Conservation (phyloP, 2,888 invertebrate species). For the Morpho achilles region DNA sequence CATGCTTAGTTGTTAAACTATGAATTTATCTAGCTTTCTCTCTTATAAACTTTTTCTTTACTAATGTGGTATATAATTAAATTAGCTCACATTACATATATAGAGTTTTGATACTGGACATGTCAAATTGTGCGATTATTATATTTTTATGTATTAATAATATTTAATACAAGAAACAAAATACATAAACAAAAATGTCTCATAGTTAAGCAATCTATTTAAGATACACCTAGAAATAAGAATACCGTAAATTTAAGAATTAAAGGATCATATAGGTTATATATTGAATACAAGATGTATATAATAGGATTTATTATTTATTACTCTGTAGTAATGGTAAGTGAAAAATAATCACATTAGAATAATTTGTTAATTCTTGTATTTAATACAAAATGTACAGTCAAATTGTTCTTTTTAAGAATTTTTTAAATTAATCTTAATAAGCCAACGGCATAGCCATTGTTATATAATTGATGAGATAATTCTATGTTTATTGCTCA, state of each 20-base stretch:
- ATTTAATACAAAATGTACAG: conserved; percentile 24
- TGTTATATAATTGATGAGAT: conserved; percentile 6
- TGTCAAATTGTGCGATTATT: too few relatives aligned
- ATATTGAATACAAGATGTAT: conserved; percentile 17
- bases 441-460: conserved; percentile 12
- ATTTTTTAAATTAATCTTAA: conserved; percentile 5
- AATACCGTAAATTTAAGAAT: conserved; percentile 18
- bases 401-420: conserved; percentile 10
- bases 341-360: conserved; percentile 17
- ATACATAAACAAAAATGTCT: background rate
- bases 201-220: conserved; percentile 4
- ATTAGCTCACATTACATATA: too few relatives aligned
- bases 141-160: too few relatives aligned
- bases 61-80: too few relatives aligned
- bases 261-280: conserved; percentile 21
- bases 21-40: too few relatives aligned
- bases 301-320: conserved; percentile 24
- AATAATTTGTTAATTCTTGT: conserved; percentile 13
- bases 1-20: too few relatives aligned
- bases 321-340: conserved; percentile 16
- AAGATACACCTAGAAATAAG: conserved; percentile 15
- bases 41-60: too few relatives aligned
- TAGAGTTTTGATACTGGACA: too few relatives aligned
- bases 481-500: conserved; percentile 9
- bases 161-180: too few relatives aligned